Conservation (phyloP, 2,888 invertebrate species). For the Eilema caniola region DNA sequence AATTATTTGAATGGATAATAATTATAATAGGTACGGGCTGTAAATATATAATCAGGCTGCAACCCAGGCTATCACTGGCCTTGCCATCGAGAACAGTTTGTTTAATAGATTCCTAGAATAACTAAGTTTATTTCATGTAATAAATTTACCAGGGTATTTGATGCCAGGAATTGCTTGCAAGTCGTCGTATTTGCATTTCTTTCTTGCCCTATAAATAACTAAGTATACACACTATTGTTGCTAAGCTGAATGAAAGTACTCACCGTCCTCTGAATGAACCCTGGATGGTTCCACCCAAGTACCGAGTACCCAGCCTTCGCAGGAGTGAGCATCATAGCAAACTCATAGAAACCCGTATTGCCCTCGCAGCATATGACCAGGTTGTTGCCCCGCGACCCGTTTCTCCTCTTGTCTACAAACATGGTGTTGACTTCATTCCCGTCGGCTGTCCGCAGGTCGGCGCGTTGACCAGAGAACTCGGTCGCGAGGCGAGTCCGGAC, state of each 20-base stretch:
- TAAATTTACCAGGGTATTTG: no score
- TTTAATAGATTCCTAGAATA: no score
- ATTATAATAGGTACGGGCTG: no score
- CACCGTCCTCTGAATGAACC: slow-evolving; percentile 96
- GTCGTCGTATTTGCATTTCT: no score
- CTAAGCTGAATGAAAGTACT: slow-evolving; percentile 56
- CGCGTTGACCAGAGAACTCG: slow-evolving; percentile 90
- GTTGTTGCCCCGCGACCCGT: slow-evolving; percentile 88
- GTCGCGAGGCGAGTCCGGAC: slow-evolving; percentile 93
- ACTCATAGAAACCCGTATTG: slow-evolving; percentile 99
- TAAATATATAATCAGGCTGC: no score
- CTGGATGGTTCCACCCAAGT: slow-evolving; percentile 99
- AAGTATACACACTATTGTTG: no score
- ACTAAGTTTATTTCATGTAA: no score
- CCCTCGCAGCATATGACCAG: slow-evolving; percentile 97
- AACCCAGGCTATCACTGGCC: no score
- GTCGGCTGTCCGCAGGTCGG: slow-evolving; percentile 92
- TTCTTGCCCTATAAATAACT: no score
- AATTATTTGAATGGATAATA: no score
- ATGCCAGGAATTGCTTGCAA: no score
- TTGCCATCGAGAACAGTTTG: no score
- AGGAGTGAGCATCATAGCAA: slow-evolving; percentile 96
- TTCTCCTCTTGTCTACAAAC: slow-evolving; percentile 93
- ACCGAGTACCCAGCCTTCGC: slow-evolving; percentile 95
- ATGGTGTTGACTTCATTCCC: slow-evolving; percentile 95